Conservation (phyloP, 2,113 vertebrate genomes). For the Saguinus imperator region DNA sequence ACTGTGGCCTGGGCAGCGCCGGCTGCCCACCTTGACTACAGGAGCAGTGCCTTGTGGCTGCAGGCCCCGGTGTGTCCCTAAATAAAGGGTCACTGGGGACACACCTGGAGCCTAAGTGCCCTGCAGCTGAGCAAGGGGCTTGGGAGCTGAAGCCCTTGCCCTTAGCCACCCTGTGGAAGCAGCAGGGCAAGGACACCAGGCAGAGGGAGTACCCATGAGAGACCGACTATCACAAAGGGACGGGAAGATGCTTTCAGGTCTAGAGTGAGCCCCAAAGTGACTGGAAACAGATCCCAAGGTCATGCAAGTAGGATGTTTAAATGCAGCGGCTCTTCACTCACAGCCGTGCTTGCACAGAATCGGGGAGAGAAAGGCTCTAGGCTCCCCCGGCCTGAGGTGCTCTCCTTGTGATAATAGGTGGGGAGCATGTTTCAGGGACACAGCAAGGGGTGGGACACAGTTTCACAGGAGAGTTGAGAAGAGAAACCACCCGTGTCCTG, state of each 20-base stretch:
- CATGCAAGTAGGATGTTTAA: background rate
- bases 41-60: background rate
- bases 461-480: too few relatives aligned
- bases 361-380: background rate
- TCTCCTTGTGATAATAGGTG: background rate
- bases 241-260: background rate
- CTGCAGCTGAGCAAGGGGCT: background rate
- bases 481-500: too few relatives aligned
- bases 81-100: background rate
- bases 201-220: background rate
- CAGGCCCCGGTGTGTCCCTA: accelerated
- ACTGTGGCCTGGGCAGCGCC: too few relatives aligned
- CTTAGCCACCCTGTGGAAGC: too few relatives aligned
- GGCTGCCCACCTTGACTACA: background rate
- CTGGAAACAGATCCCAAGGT: background rate
- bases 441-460: background rate
- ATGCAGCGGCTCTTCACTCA: background rate
- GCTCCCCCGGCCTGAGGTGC: background rate
- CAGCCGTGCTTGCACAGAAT: background rate
- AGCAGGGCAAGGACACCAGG: accelerated
- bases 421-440: background rate
- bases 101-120: background rate
- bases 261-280: too few relatives aligned
- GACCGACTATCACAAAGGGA: too few relatives aligned
- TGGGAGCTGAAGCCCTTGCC: background rate